phyloP scores from a whole-genome alignment of 2,797 vertebrate genomes.

The Rachycentron canadum region DNA sequence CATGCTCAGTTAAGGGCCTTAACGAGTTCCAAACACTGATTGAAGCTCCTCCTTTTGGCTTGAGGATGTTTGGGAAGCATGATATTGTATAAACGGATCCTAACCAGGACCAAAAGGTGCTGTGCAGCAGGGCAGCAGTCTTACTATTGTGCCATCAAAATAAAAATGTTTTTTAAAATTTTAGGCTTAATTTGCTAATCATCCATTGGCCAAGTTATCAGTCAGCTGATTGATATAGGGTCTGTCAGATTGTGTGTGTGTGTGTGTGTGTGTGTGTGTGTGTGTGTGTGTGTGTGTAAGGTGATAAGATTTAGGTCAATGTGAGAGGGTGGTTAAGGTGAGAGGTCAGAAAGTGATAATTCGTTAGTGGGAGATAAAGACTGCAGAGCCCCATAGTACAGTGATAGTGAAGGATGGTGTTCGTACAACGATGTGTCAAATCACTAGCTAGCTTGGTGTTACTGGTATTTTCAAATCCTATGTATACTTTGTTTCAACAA shows the following conservation, averaged over 20 bases:
- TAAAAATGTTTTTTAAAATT: slow-evolving; percentile 30
- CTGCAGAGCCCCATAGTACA: background rate
- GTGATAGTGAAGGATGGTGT: background rate
- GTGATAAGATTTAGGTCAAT: slow-evolving; percentile 76
- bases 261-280: slow-evolving; percentile 52
- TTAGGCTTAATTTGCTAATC: slow-evolving; percentile 43
- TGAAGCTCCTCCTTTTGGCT: slow-evolving; percentile 54
- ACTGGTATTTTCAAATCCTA: background rate
- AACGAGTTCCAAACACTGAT: slow-evolving; percentile 76
- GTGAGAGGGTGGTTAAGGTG: slow-evolving; percentile 65
- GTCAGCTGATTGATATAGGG: slow-evolving; percentile 42
- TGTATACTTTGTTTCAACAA: background rate
- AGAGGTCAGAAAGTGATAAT: slow-evolving; percentile 74
- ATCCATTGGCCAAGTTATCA: slow-evolving; percentile 67
- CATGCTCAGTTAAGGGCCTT: slow-evolving; percentile 75
- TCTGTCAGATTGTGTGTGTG: slow-evolving; percentile 47
- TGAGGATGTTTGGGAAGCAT: slow-evolving; percentile 61
- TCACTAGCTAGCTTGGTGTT: background rate
- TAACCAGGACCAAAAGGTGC: slow-evolving; percentile 74
- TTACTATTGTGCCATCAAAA: slow-evolving; percentile 33
- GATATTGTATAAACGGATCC: slow-evolving; percentile 44
- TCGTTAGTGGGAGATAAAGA: slow-evolving; percentile 60
- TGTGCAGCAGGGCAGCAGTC: background rate
- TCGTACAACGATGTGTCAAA: background rate
- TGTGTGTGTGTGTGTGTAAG: slow-evolving; percentile 42